phyloP scores from a whole-genome alignment of 2,797 vertebrate species.

The Thamnophis elegans region DNA sequence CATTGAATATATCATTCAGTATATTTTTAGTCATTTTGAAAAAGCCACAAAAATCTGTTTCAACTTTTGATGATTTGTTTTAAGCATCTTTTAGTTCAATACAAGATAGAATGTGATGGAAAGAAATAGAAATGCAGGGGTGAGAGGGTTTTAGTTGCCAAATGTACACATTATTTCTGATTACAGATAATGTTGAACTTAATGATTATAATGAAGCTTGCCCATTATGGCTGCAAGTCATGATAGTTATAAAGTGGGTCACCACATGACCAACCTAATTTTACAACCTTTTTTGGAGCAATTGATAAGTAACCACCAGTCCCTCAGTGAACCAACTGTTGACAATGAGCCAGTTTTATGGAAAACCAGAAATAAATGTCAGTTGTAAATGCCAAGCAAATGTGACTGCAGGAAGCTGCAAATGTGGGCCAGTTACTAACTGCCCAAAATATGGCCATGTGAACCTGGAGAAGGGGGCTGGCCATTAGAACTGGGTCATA shows the following conservation, averaged over 20 bases:
- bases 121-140: neutral
- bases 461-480: neutral
- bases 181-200: neutral
- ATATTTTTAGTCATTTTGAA: neutral
- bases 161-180: neutral
- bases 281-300: neutral
- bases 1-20: neutral
- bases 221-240: neutral
- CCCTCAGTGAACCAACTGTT: neutral
- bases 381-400: neutral
- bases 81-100: neutral
- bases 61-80: slow-evolving; percentile 6
- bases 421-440: too few relatives aligned
- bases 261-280: neutral
- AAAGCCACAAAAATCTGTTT: neutral
- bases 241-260: neutral
- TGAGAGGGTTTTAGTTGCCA: neutral
- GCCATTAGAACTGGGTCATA: neutral
- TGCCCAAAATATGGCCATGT: neutral
- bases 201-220: neutral
- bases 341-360: neutral
- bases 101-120: neutral
- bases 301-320: neutral
- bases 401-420: neutral
- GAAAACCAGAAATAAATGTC: neutral